Evolutionary conservation across 2,113 vertebrate species (phyloP).

Genomic region (Callocephalon fimbriatum): DNA sequence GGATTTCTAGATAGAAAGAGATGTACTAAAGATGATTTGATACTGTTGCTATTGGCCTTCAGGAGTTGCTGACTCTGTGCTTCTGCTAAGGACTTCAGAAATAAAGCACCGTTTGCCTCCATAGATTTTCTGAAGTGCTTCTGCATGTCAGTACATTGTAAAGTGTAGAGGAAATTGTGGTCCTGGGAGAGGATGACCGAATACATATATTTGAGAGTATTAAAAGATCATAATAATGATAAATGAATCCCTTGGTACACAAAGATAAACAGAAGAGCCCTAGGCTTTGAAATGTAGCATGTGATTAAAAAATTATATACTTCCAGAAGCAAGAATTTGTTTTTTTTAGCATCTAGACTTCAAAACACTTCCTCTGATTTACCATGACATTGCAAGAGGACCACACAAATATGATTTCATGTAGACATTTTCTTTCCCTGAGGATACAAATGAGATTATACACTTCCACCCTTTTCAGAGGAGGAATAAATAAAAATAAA

Average conservation of each 20-base stretch:
- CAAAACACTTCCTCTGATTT: neutral
- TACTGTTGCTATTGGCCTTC: neutral
- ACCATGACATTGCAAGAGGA: neutral
- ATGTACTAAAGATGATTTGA: neutral
- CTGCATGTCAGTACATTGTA: rapidly evolving
- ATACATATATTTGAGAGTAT: neutral
- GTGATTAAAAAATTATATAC: neutral
- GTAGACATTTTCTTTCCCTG: neutral
- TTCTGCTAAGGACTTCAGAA: neutral
- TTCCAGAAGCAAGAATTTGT: neutral
- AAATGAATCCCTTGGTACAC: neutral
- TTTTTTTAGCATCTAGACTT: neutral
- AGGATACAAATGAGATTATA: neutral
- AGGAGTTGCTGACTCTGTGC: neutral
- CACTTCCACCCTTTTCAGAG: neutral
- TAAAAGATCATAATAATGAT: neutral
- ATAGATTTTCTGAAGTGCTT: neutral
- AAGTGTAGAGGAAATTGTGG: neutral
- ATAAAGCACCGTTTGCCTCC: neutral
- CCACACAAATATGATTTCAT: neutral
- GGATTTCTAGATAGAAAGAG: neutral
- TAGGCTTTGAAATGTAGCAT: neutral
- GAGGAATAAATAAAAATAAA: neutral
- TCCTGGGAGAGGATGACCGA: neutral
- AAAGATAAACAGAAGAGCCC: neutral